Conservation (phyloP, 2,888 invertebrate species). For the Apamea crenata region DNA sequence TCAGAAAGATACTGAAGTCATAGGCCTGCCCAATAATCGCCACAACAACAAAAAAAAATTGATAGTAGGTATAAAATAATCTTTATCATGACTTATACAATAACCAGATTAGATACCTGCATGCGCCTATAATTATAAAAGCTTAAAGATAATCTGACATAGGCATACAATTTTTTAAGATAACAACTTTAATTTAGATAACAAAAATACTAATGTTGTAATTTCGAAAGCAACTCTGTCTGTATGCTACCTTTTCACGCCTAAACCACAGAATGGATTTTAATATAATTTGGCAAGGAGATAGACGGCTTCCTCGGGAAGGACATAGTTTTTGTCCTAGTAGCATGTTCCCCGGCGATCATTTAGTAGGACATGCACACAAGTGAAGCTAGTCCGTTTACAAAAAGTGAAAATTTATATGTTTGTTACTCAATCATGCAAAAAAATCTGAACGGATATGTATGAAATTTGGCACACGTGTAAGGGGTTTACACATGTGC, state of each 20-base stretch:
- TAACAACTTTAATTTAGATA: background rate
- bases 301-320: background rate
- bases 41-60: conserved; percentile 7
- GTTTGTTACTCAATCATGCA: background rate
- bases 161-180: background rate
- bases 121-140: conserved; percentile 11
- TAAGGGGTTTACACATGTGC: no score
- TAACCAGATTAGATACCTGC: conserved; percentile 23
- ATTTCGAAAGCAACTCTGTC: background rate
- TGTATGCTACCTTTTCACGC: background rate
- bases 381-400: background rate
- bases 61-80: background rate
- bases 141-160: conserved; percentile 2
- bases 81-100: conserved; percentile 3
- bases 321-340: background rate
- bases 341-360: background rate
- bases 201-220: background rate
- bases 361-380: background rate
- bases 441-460: background rate
- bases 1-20: background rate
- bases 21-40: background rate
- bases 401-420: background rate
- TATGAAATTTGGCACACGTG: background rate
- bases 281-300: background rate
- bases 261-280: background rate